Evolutionary conservation across 2,797 vertebrate species (phyloP).

Genomic region (Sebastes cheni): DNA sequence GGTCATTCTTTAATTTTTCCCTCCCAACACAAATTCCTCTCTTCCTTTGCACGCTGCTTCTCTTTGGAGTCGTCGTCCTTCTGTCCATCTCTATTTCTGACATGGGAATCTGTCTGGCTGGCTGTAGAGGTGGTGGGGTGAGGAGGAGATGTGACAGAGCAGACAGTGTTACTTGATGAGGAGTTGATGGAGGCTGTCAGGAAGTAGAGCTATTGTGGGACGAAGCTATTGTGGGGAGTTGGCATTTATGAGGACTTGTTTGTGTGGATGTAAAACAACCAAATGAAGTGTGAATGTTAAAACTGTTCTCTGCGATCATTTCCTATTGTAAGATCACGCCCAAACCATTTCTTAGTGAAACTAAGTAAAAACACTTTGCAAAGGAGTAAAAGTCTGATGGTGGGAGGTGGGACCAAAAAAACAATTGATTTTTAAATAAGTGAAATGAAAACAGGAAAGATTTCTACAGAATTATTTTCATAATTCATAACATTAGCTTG

Average conservation of each 20-base stretch:
- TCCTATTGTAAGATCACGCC: neutral
- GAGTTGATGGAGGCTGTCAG: slow-evolving; percentile 60
- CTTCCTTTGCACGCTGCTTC: slow-evolving; percentile 33
- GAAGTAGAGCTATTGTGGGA: slow-evolving; percentile 54
- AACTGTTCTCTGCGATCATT: neutral
- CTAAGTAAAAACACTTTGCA: neutral
- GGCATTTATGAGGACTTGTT: slow-evolving; percentile 1
- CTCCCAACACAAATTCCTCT: slow-evolving; percentile 57
- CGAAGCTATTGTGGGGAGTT: neutral
- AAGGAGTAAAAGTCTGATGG: neutral
- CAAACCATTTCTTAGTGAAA: neutral
- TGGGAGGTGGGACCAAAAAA: neutral
- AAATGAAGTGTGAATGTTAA: neutral
- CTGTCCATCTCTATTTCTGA: slow-evolving; percentile 61
- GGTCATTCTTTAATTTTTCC: slow-evolving; percentile 30
- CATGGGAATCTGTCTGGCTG: slow-evolving; percentile 50
- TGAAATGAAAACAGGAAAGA: neutral
- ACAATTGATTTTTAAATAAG: neutral
- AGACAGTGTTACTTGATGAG: slow-evolving; percentile 29
- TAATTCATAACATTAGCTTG: neutral
- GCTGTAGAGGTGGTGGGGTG: slow-evolving; percentile 17
- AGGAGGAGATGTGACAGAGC: neutral
- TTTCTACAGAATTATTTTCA: neutral
- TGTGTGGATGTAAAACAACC: neutral
- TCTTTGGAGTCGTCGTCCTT: slow-evolving; percentile 27